Evolutionary conservation across 2,888 invertebrate genomes (phyloP).

Genomic region (Gastrophysa polygoni): DNA sequence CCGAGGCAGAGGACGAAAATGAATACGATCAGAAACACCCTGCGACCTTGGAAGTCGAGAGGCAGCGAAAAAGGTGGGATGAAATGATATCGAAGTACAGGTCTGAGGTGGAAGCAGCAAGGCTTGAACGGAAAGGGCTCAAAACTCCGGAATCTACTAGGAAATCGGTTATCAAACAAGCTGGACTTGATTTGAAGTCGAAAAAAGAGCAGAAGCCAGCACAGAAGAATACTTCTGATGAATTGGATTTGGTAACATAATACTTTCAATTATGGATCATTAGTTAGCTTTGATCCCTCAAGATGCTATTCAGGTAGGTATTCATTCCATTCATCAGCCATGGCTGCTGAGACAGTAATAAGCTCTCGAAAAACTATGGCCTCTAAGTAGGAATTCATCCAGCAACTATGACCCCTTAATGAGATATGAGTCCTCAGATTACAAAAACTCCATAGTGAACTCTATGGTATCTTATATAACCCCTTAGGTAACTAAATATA

Average conservation of each 20-base stretch:
- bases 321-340: no score
- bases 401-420: no score
- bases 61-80: conserved; percentile 36
- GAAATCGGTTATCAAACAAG: neutral
- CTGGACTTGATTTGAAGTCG: neutral
- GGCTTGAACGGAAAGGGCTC: neutral
- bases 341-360: no score
- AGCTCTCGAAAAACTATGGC: no score
- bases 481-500: no score
- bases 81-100: conserved; percentile 34
- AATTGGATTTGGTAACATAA: neutral
- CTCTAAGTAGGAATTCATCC: no score
- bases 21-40: conserved; percentile 35
- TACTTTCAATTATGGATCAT: no score
- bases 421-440: no score
- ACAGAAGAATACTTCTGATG: neutral
- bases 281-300: no score
- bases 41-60: conserved; percentile 37
- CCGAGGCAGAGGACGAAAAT: conserved; percentile 20
- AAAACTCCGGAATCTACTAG: neutral
- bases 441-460: no score
- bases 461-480: no score
- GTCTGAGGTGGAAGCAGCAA: conserved; percentile 17
- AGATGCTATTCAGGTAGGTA: no score
- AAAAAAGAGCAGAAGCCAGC: neutral